phyloP scores from a whole-genome alignment of 2,888 invertebrate species.

The Cinara cedri region DNA sequence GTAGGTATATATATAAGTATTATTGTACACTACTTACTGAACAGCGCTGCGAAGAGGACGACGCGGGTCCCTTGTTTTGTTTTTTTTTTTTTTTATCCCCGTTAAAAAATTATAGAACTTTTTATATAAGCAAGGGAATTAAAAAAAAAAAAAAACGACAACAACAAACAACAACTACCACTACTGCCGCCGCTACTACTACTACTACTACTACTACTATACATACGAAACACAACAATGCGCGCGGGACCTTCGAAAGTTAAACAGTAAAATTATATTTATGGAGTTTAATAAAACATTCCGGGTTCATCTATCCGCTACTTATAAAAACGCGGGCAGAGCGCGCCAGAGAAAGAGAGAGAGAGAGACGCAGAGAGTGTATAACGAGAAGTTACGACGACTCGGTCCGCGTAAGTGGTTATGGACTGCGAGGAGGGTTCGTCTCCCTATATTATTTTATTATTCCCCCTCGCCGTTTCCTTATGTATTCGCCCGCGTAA shows the following conservation, averaged over 20 bases:
- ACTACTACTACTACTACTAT: background rate
- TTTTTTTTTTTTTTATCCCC: constrained; percentile 24
- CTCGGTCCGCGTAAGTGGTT: constrained; percentile 37
- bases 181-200: constrained; percentile 13
- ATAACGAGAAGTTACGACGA: constrained; percentile 52
- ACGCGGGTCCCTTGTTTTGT: background rate
- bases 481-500: too few relatives aligned
- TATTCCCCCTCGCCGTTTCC: background rate
- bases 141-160: constrained; percentile 28
- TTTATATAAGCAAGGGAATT: constrained; percentile 54
- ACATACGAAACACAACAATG: constrained; percentile 18
- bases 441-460: background rate
- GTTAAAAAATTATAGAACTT: constrained; percentile 55
- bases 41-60: background rate
- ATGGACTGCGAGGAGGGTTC: constrained; percentile 25
- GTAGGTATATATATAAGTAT: background rate
- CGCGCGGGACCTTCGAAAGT: constrained; percentile 46
- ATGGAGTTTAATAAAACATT: constrained; percentile 56
- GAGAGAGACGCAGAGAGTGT: constrained; percentile 3
- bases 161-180: constrained; percentile 9
- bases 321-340: constrained; percentile 34
- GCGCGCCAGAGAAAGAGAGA: constrained; percentile 17
- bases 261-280: constrained; percentile 53
- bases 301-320: constrained; percentile 40
- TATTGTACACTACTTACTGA: too few relatives aligned